Evolutionary conservation across 2,797 vertebrate species (phyloP).

Genomic region (Heliangelus exortis): DNA sequence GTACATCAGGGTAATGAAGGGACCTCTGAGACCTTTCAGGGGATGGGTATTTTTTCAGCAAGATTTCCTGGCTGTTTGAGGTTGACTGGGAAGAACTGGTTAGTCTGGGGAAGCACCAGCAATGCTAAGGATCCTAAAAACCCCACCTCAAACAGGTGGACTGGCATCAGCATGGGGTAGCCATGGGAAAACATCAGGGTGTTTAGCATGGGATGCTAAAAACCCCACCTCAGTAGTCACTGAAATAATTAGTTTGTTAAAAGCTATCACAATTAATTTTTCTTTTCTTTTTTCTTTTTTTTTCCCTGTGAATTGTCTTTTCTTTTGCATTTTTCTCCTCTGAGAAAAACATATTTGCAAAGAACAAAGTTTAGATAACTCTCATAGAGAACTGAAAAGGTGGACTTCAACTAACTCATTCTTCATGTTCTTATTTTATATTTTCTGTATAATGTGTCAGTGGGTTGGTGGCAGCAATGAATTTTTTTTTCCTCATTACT

Average conservation of each 20-base stretch:
- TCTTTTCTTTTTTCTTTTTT: too few species aligned
- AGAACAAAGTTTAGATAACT: not conserved
- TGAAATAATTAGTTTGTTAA: not conserved
- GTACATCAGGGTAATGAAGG: rapidly evolving
- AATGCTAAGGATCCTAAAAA: not conserved
- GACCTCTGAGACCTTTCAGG: not conserved
- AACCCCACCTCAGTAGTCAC: not conserved
- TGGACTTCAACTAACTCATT: not conserved
- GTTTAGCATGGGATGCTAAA: too few species aligned
- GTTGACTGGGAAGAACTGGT: not conserved
- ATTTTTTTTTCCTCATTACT: not conserved
- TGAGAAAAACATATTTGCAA: not conserved
- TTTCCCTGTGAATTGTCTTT: not conserved
- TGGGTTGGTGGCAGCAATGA: not conserved
- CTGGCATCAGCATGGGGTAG: too few species aligned
- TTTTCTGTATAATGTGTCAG: not conserved
- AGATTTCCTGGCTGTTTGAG: conserved; percentile 1
- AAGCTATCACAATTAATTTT: not conserved
- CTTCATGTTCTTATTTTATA: not conserved
- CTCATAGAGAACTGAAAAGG: not conserved
- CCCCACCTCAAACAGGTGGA: too few species aligned
- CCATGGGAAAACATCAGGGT: too few species aligned
- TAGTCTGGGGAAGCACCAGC: not conserved
- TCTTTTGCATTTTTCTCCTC: not conserved
- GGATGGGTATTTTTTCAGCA: not conserved